Evolutionary conservation across 2,888 invertebrate species (phyloP).

Genomic region (Morpho achilles): DNA sequence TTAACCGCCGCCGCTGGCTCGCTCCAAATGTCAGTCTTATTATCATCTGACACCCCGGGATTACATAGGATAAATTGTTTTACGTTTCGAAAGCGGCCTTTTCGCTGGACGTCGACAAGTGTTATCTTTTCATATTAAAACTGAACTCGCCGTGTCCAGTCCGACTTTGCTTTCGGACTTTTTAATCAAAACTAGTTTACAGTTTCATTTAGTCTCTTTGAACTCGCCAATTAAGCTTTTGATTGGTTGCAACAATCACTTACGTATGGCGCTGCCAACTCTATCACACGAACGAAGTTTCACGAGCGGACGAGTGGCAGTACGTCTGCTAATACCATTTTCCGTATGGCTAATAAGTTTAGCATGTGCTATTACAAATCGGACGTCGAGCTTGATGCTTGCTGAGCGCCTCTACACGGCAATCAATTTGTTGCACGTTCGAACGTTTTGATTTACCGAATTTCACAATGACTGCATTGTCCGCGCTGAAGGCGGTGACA

Average conservation of each 20-base stretch:
- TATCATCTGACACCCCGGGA: constrained; percentile 74
- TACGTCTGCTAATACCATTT: constrained; percentile 74
- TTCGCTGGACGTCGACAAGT: constrained; percentile 59
- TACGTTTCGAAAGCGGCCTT: constrained; percentile 64
- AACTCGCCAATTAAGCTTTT: constrained; percentile 61
- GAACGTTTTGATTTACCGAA: constrained; percentile 71
- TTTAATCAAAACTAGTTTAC: constrained; percentile 44
- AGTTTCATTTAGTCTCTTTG: constrained; percentile 47
- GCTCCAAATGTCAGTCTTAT: constrained; percentile 78
- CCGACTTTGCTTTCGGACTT: constrained; percentile 42
- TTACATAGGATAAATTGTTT: constrained; percentile 77
- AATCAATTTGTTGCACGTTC: constrained; percentile 75
- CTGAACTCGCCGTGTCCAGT: constrained; percentile 40
- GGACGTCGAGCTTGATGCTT: constrained; percentile 60
- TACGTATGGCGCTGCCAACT: constrained; percentile 64
- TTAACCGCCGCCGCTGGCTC: constrained; percentile 62
- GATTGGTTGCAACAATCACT: constrained; percentile 75
- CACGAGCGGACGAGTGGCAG: constrained; percentile 52
- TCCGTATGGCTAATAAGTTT: constrained; percentile 78
- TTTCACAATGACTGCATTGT: constrained; percentile 37
- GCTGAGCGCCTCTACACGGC: constrained; percentile 57
- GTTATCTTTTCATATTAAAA: constrained; percentile 66
- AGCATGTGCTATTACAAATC: constrained; percentile 78
- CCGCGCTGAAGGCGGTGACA: neutral
- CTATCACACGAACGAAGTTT: constrained; percentile 68